Evolutionary conservation across 2,113 vertebrate species (phyloP).

Genomic region (Mormoops blainvillei): DNA sequence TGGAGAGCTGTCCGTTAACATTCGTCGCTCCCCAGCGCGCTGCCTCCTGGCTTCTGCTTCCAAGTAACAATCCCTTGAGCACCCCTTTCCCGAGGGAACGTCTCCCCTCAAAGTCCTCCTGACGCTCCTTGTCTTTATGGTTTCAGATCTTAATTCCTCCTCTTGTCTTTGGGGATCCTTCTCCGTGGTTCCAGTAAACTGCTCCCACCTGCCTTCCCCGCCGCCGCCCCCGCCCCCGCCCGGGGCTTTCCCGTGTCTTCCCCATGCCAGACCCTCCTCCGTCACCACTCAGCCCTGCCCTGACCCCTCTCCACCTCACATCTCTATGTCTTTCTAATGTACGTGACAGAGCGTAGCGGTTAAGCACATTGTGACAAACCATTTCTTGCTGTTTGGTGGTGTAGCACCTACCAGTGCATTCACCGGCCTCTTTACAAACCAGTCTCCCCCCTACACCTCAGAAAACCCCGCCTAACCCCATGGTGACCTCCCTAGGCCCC

Average conservation of each 20-base stretch:
- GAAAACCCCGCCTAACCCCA: neutral
- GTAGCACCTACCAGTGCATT: neutral
- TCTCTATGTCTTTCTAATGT: neutral
- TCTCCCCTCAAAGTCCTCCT: neutral
- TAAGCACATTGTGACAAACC: neutral
- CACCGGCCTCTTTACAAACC: neutral
- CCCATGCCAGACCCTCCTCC: no score
- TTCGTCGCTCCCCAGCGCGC: neutral
- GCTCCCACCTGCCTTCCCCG: neutral
- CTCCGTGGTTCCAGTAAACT: no score
- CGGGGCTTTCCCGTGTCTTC: no score
- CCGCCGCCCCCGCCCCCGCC: no score
- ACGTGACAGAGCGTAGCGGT: neutral
- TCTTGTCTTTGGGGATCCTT: neutral
- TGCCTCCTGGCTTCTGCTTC: neutral
- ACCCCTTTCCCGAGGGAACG: neutral
- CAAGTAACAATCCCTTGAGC: neutral
- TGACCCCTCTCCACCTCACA: neutral
- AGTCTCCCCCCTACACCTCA: neutral
- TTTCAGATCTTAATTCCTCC: neutral
- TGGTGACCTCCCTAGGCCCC: rapidly evolving
- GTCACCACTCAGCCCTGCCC: no score
- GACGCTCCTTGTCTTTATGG: neutral
- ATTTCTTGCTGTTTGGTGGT: neutral
- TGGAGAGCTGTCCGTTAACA: neutral